Evolutionary conservation across 2,797 vertebrate genomes (phyloP).

Genomic region (Pangasius macronema): DNA sequence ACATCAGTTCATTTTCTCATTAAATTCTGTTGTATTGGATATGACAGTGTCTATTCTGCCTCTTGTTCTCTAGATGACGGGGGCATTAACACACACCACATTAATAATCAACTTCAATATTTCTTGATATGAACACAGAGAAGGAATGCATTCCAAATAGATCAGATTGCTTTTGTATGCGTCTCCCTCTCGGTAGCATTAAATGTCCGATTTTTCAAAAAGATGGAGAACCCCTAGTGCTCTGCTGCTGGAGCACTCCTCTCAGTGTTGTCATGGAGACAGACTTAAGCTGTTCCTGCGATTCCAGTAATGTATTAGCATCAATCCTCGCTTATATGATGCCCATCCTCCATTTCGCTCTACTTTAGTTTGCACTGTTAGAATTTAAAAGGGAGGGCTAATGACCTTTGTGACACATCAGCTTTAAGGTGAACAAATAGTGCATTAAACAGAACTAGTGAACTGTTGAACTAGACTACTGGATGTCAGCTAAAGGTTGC

Average conservation of each 20-base stretch:
- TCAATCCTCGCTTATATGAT: slow-evolving; percentile 30
- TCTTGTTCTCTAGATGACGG: neutral
- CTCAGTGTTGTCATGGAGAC: slow-evolving; percentile 55
- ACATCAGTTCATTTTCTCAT: slow-evolving; percentile 22
- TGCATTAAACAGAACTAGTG: neutral
- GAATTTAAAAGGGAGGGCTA: slow-evolving; percentile 4
- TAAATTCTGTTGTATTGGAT: slow-evolving; percentile 6
- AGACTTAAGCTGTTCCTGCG: slow-evolving; percentile 51
- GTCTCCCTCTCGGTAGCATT: slow-evolving; percentile 3
- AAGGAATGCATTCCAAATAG: slow-evolving; percentile 33
- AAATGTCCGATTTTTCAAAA: slow-evolving; percentile 33
- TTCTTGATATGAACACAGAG: slow-evolving; percentile 10
- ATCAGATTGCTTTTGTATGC: slow-evolving; percentile 29
- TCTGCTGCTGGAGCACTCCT: slow-evolving; percentile 33
- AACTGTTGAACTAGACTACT: neutral
- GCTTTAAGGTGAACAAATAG: neutral
- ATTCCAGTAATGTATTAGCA: slow-evolving; percentile 41
- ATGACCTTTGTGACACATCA: slow-evolving; percentile 4
- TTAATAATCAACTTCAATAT: slow-evolving; percentile 23
- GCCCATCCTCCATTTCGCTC: slow-evolving; percentile 15
- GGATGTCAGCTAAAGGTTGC: neutral
- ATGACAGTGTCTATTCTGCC: neutral
- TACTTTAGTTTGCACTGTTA: neutral
- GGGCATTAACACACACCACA: slow-evolving; percentile 2
- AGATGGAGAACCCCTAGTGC: slow-evolving; percentile 45